These are phyloP conservation scores for Lottia gigantea DNA, from an alignment of 2,888 invertebrate genomes.

Conservation along the genomic window DNA sequence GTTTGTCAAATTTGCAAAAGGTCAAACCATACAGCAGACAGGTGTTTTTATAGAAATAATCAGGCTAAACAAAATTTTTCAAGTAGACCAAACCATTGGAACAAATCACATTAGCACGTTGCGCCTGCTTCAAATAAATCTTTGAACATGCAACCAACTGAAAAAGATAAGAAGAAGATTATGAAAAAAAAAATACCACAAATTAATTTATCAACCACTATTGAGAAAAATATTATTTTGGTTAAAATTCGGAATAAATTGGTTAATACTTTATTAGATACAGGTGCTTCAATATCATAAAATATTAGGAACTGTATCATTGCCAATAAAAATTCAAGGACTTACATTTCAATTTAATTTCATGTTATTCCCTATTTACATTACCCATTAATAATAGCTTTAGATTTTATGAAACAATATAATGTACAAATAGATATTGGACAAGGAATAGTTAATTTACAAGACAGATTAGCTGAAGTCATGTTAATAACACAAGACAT, in stretches of 20 bases:
- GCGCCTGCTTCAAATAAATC: constrained; percentile 30
- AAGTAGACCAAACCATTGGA: constrained; percentile 38
- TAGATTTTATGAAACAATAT: constrained; percentile 31
- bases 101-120: constrained; percentile 28
- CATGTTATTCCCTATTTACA: constrained; percentile 13
- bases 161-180: constrained; percentile 28
- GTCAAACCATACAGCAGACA: constrained; percentile 31
- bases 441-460: constrained; percentile 14
- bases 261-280: constrained; percentile 24
- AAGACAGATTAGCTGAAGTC: neutral
- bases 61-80: constrained; percentile 34
- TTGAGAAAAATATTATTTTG: constrained; percentile 31
- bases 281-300: constrained; percentile 15
- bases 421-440: constrained; percentile 26
- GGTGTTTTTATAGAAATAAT: constrained; percentile 30
- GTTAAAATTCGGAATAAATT: constrained; percentile 28
- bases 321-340: constrained; percentile 4
- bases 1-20: constrained; percentile 35
- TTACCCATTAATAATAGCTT: constrained; percentile 23
- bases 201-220: constrained; percentile 25
- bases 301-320: constrained; percentile 16
- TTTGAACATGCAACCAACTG: constrained; percentile 32
- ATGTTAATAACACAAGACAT: neutral
- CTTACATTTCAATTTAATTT: constrained; percentile 8
- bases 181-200: constrained; percentile 31